Evolutionary conservation across 2,113 vertebrate genomes (phyloP).

Genomic region (Terrapene triunguis): DNA sequence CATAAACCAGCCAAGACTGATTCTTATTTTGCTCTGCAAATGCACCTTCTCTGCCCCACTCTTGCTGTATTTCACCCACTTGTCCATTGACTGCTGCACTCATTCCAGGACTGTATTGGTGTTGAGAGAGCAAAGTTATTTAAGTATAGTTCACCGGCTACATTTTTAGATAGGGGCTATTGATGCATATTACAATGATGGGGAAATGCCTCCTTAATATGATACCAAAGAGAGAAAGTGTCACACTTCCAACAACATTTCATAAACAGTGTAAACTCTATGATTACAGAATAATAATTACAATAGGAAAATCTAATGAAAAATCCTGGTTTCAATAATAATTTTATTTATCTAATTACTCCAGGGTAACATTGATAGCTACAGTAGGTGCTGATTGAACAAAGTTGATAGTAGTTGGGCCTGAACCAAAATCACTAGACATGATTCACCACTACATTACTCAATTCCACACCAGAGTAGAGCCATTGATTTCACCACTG

Average conservation of each 20-base stretch:
- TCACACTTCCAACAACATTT: neutral
- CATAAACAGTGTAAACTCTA: neutral
- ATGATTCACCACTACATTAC: neutral
- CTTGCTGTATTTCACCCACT: neutral
- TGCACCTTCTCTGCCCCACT: neutral
- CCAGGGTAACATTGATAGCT: neutral
- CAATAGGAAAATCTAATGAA: neutral
- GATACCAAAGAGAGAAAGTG: neutral
- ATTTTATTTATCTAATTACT: neutral
- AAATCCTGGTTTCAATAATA: neutral
- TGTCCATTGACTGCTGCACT: neutral
- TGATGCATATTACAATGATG: neutral
- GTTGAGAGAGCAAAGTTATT: neutral
- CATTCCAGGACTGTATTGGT: neutral
- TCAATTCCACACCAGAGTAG: neutral
- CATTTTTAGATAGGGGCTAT: neutral
- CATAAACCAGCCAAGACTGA: neutral
- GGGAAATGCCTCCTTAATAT: neutral
- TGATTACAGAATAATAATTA: neutral
- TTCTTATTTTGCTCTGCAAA: neutral
- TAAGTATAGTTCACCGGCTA: neutral
- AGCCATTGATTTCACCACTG: neutral
- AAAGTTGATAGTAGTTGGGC: neutral
- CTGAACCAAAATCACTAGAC: neutral
- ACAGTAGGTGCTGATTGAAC: neutral